Base-by-base conservation (phyloP, 2,797 vertebrate species). In the Semaprochilodus insignis region DNA sequence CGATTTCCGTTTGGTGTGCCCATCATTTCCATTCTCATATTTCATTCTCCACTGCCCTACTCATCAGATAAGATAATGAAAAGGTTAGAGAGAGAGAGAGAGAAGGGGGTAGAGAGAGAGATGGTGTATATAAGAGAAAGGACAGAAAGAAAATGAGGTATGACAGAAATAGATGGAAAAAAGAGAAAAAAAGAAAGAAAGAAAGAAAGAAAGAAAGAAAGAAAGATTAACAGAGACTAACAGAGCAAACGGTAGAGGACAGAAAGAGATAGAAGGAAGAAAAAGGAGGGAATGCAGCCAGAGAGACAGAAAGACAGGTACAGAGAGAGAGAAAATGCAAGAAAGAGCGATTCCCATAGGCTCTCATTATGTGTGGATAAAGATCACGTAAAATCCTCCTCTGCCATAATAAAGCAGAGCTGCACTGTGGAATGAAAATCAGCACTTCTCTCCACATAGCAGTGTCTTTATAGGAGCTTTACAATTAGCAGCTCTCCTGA, bases 1-100 rank as follows among this genome's bases (percentile, higher is more conserved):
- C 72, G 78, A 87, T 90, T 94, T 94, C 91, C 91, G 90, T 80
- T 82, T 57, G 80, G 65, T 81, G 88, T 83, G 84, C 78, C 88
- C 71, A 40, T 85, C 48, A 36, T 85, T 86, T 73, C 86, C 80
- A 81, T 81, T 57, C 88, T 90, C 89, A 82, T 34, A 86, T 88
- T 89, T 71, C 81, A 83, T 63, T 87, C 83, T 82, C 82, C 57
- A 21, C 86, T 60, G 73, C 63, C 10, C 31, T 25, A 59, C 31
- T 66, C 62, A 73, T 86, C 76, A 75, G 27, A 74, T 57, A 31
- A 36, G 19, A 48, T 48, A 51, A 48, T 51, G 19, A 74, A 57
- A 36, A 74, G 73, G 54, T 19, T 34, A 36, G 65, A 21, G 63
- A 14, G 8, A 86, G 34, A 27, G 34, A 67, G 65, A 40, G 48